Evolutionary conservation across 2,113 vertebrate species (phyloP), one percentile per base, ranked within the genome.

Genomic region (Aplodontia rufa): DNA sequence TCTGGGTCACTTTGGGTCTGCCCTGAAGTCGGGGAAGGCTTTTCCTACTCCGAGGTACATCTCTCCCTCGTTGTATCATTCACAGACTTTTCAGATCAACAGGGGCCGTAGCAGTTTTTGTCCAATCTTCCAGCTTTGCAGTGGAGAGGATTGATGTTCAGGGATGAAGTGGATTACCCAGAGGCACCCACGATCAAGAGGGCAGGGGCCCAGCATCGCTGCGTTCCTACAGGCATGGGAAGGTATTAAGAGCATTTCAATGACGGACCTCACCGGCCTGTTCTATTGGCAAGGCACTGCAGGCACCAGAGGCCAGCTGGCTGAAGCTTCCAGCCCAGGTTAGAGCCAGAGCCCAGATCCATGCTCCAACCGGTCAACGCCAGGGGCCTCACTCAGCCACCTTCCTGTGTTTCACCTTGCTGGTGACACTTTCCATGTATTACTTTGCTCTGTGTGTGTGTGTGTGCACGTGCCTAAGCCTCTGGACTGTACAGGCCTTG

Each of bases 321-420:
- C 35, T 32, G 10, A 22, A 11, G 42, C 17, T 71, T 17, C 20
- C 26, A 14, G 40, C 12, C 24, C 5, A 0, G 8, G 22, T 37
- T 7, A 17, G n/a, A 24, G 2, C 11, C 0, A 1, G 69, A 74
- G 71, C 68, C 5, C 2, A 24, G 53, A 53, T 10, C 14, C 71
- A 0, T 0, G 1, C 12, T 12, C n/a, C 45, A 8, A 8, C 3
- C 19, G 42, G 17, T 45, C 6, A 2, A 6, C 1, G 0, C 90
- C 28, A 1, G 53, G 5, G 30, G 1, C 28, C 17, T 9, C 47
- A 0, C 0, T 6, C 3, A 0, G 14, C 1, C 8, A 35, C 17
- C 20, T 20, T 40, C 2, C 55, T 42, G 42, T 7, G 10, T 49
- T 22, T 6, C 0, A 1, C 20, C 8, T 55, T 28, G 19, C 12